Conservation (phyloP, 2,888 invertebrate genomes). For the Phyllotreta striolata region DNA sequence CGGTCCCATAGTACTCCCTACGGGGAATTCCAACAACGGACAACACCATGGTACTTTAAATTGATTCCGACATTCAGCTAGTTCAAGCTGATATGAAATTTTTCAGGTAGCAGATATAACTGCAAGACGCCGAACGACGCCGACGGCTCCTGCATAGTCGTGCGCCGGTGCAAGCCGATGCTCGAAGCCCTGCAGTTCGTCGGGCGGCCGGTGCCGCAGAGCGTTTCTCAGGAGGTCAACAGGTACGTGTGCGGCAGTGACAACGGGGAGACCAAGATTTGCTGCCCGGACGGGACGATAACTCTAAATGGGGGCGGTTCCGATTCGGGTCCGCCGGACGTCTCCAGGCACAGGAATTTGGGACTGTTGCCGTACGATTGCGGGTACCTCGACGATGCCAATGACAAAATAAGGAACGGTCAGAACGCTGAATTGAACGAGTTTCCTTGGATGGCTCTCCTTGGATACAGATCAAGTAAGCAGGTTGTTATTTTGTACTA, state of each 20-base stretch:
- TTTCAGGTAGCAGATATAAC: not conserved
- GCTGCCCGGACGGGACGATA: conserved; percentile 61
- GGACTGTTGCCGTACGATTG: conserved; percentile 62
- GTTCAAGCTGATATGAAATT: too few relatives aligned
- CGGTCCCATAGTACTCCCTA: not conserved
- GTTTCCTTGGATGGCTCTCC: conserved; percentile 79
- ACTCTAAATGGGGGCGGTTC: not conserved
- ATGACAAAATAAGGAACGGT: conserved; percentile 68
- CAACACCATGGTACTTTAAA: too few relatives aligned
- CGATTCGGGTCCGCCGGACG: conserved; percentile 49
- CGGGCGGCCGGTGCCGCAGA: too few relatives aligned
- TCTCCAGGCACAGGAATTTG: conserved; percentile 56
- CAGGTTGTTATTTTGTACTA: conserved; percentile 35
- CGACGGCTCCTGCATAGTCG: too few relatives aligned
- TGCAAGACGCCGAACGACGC: too few relatives aligned
- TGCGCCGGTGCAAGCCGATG: too few relatives aligned
- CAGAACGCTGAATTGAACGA: conserved; percentile 69
- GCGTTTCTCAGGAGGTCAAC: too few relatives aligned
- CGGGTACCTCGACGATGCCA: conserved; percentile 62
- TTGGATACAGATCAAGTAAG: conserved; percentile 56
- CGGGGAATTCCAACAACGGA: too few relatives aligned
- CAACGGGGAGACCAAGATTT: conserved; percentile 44
- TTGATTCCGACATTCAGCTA: too few relatives aligned
- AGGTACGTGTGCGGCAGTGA: too few relatives aligned
- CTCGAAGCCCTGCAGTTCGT: too few relatives aligned